phyloP scores from a whole-genome alignment of 2,113 vertebrate genomes.

The Gallinago jamesoni region DNA sequence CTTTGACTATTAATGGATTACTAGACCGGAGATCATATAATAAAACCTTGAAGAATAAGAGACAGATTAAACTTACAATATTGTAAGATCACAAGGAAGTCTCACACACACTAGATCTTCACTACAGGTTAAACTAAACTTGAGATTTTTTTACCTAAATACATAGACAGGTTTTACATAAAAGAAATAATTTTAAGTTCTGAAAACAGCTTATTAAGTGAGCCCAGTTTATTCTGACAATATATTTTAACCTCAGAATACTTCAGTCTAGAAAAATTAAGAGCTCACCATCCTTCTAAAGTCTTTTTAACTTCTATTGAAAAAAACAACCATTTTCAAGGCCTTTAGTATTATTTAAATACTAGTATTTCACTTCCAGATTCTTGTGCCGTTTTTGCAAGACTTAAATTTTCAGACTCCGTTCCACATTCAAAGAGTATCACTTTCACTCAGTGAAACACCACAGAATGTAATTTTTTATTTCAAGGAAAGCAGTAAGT shows the following conservation, averaged over 20 bases:
- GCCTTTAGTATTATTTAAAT: background rate
- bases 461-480: background rate
- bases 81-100: background rate
- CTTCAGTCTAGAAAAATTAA: background rate
- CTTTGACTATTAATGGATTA: slow-evolving; percentile 90
- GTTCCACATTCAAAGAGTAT: background rate
- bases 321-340: accelerated
- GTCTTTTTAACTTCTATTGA: background rate
- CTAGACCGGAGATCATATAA: slow-evolving; percentile 93
- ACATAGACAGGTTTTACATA: background rate
- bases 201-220: background rate
- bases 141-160: background rate
- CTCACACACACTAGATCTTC: background rate
- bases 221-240: background rate
- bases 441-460: background rate
- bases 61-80: background rate
- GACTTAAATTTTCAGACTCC: background rate
- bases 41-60: slow-evolving; percentile 80
- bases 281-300: background rate
- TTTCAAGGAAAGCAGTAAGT: background rate
- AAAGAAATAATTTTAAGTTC: background rate
- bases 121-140: background rate
- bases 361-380: background rate
- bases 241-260: background rate
- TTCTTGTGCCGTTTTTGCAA: background rate